A percentile compares a stretch with the other conserved stretches of the same genome.
These are phyloP conservation scores for Sylvia borin DNA, from an alignment of 2,797 vertebrate species.

Conservation along the genomic window DNA sequence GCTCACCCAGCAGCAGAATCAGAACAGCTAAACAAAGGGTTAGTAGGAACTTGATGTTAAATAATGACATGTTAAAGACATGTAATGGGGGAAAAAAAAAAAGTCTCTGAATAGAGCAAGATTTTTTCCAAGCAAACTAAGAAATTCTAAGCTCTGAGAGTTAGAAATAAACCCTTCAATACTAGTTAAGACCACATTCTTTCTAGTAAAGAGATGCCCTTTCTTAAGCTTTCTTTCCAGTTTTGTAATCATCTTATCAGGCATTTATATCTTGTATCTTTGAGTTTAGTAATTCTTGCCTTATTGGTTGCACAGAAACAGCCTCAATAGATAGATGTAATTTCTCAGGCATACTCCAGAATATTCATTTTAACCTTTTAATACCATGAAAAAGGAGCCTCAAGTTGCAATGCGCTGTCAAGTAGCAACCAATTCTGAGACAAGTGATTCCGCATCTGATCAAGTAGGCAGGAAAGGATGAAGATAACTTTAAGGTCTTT, in stretches of 20 bases:
- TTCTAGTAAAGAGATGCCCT: not conserved
- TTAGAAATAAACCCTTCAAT: not conserved
- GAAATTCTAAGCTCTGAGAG: not conserved
- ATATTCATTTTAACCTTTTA: not conserved
- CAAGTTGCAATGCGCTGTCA: not conserved
- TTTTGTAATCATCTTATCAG: not conserved
- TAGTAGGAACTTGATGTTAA: not conserved
- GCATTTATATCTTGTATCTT: not conserved
- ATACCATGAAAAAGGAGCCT: not conserved
- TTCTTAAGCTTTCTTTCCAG: not conserved
- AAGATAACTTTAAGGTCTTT: not conserved
- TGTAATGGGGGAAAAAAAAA: accelerated
- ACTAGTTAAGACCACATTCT: not conserved
- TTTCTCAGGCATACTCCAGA: not conserved
- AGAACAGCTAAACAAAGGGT: not conserved
- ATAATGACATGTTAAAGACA: not conserved
- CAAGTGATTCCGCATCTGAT: not conserved
- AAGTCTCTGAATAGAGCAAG: not conserved
- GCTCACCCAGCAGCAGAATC: not conserved
- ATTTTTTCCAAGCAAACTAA: not conserved
- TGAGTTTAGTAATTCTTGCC: not conserved
- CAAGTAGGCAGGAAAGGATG: not conserved
- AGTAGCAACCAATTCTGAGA: not conserved
- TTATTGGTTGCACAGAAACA: not conserved
- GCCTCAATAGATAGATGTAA: not conserved